Percentiles rank a stretch among this genome's conserved stretches.
phyloP scores from a whole-genome alignment of 2,888 invertebrate genomes.

The Drosophila parthenogenetica region DNA sequence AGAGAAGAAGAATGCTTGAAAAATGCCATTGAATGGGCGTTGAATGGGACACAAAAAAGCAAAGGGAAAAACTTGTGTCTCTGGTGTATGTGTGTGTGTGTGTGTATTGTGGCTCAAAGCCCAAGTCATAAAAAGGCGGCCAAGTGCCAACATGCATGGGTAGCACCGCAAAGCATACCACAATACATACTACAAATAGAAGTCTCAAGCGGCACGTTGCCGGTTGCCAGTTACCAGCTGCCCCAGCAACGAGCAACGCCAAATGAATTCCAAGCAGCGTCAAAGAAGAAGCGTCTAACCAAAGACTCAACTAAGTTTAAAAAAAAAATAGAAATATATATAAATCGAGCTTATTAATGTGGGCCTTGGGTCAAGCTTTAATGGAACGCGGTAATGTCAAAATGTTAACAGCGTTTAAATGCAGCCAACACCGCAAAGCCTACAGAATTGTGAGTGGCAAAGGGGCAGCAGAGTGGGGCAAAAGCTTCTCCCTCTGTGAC shows the following conservation, averaged over 20 bases:
- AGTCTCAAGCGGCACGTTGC: conserved; percentile 38
- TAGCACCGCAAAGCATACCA: conserved; percentile 54
- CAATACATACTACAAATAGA: conserved; percentile 32
- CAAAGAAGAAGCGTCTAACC: conserved; percentile 29
- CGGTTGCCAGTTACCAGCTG: conserved; percentile 28
- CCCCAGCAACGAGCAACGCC: conserved; percentile 27
- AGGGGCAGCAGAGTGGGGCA: background rate
- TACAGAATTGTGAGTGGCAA: background rate
- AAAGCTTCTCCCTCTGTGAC: conserved; percentile 3
- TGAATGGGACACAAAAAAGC: conserved; percentile 46
- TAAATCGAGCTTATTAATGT: conserved; percentile 72
- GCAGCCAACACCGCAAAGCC: conserved; percentile 22
- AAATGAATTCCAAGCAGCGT: conserved; percentile 52
- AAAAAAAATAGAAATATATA: conserved; percentile 20
- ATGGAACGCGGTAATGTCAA: conserved; percentile 76
- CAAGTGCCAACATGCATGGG: conserved; percentile 77
- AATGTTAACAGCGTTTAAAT: conserved; percentile 71
- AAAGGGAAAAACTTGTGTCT: conserved; percentile 49
- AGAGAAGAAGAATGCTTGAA: conserved; percentile 39
- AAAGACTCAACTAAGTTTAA: conserved; percentile 28
- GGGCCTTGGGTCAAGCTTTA: conserved; percentile 52
- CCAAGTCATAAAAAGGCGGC: conserved; percentile 68
- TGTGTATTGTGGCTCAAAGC: conserved; percentile 47
- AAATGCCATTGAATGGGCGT: conserved; percentile 76
- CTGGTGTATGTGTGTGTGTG: background rate